Percentiles rank a stretch among this genome's conserved stretches.
These are phyloP conservation scores for Hippotragus niger DNA, from an alignment of 2,113 vertebrate species.

Conservation along the genomic window DNA sequence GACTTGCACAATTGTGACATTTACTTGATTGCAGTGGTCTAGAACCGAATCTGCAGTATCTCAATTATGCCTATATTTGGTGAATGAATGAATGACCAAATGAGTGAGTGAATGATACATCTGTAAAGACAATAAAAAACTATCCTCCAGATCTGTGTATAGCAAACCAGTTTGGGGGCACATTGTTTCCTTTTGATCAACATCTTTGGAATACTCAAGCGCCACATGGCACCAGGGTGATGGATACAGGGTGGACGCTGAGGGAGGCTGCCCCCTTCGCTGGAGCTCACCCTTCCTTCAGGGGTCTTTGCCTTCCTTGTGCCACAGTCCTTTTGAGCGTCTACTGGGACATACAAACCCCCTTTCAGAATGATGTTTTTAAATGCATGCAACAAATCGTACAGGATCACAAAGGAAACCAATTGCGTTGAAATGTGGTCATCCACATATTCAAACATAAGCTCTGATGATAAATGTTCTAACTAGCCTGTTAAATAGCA, in stretches of 20 bases:
- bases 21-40: neutral
- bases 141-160: neutral
- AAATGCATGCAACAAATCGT: neutral
- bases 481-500: neutral
- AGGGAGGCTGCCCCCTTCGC: accelerated
- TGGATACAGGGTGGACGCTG: accelerated
- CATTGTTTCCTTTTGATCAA: neutral
- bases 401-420: neutral
- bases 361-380: neutral
- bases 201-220: neutral
- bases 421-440: neutral
- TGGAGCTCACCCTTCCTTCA: too few relatives aligned
- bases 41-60: neutral
- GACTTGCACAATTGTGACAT: neutral
- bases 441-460: neutral
- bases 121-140: neutral
- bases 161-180: neutral
- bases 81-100: neutral
- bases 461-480: neutral
- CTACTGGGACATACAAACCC: neutral
- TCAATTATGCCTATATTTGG: neutral
- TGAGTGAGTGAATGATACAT: neutral
- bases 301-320: neutral
- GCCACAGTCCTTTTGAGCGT: neutral
- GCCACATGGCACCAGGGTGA: accelerated